Percentiles rank a stretch among this genome's conserved stretches.
Conservation (phyloP, 2,797 vertebrate genomes). For the Coccyzus lansbergi region DNA sequence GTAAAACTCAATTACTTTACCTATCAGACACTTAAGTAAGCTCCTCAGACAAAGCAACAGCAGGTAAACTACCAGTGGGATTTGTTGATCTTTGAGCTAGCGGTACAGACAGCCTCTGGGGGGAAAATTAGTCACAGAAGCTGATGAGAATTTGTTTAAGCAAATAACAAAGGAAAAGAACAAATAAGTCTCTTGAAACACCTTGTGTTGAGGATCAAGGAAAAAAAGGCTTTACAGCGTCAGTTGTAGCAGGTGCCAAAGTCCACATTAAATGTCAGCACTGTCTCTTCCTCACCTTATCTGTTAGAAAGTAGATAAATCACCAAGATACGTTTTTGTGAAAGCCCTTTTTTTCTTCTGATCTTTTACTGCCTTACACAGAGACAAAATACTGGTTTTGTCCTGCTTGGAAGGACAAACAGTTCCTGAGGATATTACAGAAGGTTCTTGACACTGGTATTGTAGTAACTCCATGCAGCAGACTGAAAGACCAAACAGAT, state of each 20-base stretch:
- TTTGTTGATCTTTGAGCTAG: not conserved
- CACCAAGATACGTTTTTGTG: not conserved
- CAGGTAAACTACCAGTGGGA: not conserved
- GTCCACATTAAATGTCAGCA: not conserved
- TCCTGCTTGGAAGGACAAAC: conserved; percentile 16
- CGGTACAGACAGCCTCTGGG: not conserved
- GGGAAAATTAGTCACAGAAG: conserved; percentile 7
- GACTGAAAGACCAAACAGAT: not conserved
- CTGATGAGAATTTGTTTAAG: not conserved
- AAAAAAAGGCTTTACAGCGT: not conserved
- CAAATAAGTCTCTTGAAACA: conserved; percentile 1
- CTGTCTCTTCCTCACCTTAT: not conserved
- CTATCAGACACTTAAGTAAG: not conserved
- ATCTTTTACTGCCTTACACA: not conserved
- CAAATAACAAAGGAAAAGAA: conserved; percentile 22
- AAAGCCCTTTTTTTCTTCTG: conserved; percentile 6
- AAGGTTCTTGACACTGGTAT: not conserved
- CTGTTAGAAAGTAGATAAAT: conserved; percentile 13
- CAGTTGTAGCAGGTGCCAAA: not conserved
- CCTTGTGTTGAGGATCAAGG: not conserved
- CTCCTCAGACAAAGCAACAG: not conserved
- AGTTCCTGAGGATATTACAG: conserved; percentile 9
- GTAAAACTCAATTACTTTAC: not conserved
- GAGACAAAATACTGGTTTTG: not conserved
- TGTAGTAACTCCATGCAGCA: not conserved